A percentile compares a stretch with the other conserved stretches of the same genome.
phyloP scores from a whole-genome alignment of 1,140 invertebrate genomes.

The Ctenoplectra terminalis region DNA sequence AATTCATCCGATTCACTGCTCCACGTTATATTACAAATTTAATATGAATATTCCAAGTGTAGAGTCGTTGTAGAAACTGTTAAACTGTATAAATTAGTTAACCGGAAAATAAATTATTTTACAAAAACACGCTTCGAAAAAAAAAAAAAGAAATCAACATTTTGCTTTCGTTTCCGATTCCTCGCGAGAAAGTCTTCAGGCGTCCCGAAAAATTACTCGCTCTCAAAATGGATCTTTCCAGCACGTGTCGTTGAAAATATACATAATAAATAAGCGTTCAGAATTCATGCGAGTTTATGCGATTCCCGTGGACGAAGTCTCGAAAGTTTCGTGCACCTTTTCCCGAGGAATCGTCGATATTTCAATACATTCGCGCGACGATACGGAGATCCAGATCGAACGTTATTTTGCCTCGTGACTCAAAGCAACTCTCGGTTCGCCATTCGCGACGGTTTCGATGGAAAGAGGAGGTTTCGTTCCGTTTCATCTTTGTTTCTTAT shows the following conservation, averaged over 20 bases:
- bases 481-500: not conserved
- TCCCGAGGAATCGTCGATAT: not conserved
- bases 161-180: not conserved
- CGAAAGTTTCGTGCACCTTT: not conserved
- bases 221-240: no score
- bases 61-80: no score
- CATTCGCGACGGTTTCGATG: not conserved
- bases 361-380: not conserved
- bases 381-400: not conserved
- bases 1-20: no score
- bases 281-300: constrained; percentile 10
- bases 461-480: not conserved
- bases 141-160: no score
- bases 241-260: not conserved
- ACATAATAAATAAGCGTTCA: constrained; percentile 24
- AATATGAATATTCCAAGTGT: no score
- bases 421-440: not conserved
- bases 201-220: not conserved
- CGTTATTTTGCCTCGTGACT: constrained; percentile 10
- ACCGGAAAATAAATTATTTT: no score
- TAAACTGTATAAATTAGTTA: no score
- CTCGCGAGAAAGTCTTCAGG: not conserved
- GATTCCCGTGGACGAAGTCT: not conserved
- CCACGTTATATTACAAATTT: no score
- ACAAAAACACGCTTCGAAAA: no score